Evolutionary conservation across 2,113 vertebrate species (phyloP).

Genomic region (Centropristis striata): DNA sequence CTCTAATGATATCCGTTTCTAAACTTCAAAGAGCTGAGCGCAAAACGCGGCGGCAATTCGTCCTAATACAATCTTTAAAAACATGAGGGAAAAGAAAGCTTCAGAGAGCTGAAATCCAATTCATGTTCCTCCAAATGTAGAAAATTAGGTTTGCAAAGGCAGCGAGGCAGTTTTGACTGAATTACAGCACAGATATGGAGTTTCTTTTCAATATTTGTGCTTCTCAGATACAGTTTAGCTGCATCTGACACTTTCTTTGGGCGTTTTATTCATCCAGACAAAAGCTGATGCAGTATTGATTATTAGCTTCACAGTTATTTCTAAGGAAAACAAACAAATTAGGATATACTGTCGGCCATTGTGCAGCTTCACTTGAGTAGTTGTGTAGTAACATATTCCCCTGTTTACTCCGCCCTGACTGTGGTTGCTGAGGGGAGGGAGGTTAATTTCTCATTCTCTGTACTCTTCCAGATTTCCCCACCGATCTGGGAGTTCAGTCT

Average conservation of each 20-base stretch:
- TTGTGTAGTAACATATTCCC: background rate
- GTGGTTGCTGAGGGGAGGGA: background rate
- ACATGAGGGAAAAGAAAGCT: slow-evolving; percentile 1
- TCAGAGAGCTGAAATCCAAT: slow-evolving; percentile 26
- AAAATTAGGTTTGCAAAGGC: slow-evolving; percentile 17
- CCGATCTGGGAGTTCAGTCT: slow-evolving; percentile 1
- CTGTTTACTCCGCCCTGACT: slow-evolving; percentile 1
- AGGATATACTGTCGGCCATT: background rate
- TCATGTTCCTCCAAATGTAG: slow-evolving; percentile 9
- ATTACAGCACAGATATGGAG: slow-evolving; percentile 12
- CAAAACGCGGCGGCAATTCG: background rate
- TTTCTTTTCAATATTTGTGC: slow-evolving; percentile 22
- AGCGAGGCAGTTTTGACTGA: background rate
- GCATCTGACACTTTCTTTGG: background rate
- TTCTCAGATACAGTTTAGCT: slow-evolving; percentile 1
- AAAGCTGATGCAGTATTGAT: background rate
- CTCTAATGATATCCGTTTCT: slow-evolving; percentile 9
- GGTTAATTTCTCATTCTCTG: background rate
- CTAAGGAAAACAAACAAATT: background rate
- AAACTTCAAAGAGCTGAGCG: slow-evolving; percentile 30
- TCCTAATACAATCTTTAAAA: slow-evolving; percentile 20
- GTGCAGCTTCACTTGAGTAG: background rate
- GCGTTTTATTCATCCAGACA: background rate
- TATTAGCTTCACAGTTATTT: background rate
- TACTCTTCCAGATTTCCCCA: background rate